Conservation (phyloP, 2,888 invertebrate species). For the Eurois occulta region DNA sequence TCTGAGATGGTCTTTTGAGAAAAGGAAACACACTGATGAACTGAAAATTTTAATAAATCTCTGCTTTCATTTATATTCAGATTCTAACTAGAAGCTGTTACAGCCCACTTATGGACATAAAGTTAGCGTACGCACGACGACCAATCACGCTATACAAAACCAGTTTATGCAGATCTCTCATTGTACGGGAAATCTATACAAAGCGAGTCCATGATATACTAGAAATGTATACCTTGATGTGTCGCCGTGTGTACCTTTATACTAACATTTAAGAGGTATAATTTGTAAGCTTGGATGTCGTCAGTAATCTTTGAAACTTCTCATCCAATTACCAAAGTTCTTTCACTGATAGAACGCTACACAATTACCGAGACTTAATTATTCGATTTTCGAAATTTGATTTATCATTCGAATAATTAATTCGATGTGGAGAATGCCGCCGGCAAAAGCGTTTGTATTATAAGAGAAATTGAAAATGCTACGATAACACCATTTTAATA, state of each 20-base stretch:
- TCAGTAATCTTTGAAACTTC: neutral
- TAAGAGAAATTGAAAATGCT: slow-evolving; percentile 19
- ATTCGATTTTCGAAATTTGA: neutral
- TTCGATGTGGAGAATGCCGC: neutral
- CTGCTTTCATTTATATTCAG: neutral
- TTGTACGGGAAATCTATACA: no score
- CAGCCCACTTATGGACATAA: neutral
- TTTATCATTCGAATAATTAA: neutral
- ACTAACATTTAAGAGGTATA: no score
- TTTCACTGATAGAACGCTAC: neutral
- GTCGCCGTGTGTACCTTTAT: no score
- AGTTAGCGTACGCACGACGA: no score
- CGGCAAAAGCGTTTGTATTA: neutral
- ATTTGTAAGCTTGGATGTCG: neutral
- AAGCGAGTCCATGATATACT: no score
- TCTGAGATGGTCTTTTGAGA: neutral
- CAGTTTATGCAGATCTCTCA: no score
- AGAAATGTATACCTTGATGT: no score
- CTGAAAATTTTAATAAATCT: neutral
- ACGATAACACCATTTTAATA: slow-evolving; percentile 11
- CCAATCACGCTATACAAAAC: no score
- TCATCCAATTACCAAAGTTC: neutral
- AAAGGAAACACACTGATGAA: neutral
- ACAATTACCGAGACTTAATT: neutral
- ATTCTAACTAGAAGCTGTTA: neutral